Conservation (phyloP, 2,888 invertebrate species). For the Rhogogaster chlorosoma region DNA sequence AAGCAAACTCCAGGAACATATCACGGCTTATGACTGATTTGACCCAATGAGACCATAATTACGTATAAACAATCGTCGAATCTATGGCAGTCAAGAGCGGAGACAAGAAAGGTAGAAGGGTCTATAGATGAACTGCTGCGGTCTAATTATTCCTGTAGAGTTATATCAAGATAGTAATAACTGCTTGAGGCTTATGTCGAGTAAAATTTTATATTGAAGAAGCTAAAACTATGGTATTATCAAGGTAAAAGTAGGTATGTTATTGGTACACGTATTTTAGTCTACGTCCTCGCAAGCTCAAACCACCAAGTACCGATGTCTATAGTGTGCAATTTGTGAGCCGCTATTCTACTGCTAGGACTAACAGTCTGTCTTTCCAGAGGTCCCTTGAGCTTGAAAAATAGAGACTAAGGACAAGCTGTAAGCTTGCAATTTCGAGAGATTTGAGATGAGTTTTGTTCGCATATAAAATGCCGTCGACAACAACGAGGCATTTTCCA, state of each 20-base stretch:
- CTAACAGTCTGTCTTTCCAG: neutral
- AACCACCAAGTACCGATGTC: neutral
- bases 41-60: neutral
- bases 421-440: neutral
- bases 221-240: neutral
- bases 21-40: neutral
- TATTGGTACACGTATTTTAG: neutral
- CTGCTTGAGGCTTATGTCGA: neutral
- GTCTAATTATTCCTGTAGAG: neutral
- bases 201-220: neutral
- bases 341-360: neutral
- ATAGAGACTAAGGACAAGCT: neutral
- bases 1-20: neutral
- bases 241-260: no score
- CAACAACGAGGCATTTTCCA: neutral
- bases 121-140: no score
- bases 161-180: neutral
- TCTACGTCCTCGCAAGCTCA: neutral
- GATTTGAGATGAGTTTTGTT: neutral
- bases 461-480: neutral
- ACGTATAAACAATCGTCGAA: no score
- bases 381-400: constrained; percentile 8
- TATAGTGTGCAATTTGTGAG: neutral
- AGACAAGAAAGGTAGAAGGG: neutral
- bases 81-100: neutral